Base-by-base conservation (phyloP, 1,140 invertebrate genomes). In the Chrysomallon squamiferum region DNA sequence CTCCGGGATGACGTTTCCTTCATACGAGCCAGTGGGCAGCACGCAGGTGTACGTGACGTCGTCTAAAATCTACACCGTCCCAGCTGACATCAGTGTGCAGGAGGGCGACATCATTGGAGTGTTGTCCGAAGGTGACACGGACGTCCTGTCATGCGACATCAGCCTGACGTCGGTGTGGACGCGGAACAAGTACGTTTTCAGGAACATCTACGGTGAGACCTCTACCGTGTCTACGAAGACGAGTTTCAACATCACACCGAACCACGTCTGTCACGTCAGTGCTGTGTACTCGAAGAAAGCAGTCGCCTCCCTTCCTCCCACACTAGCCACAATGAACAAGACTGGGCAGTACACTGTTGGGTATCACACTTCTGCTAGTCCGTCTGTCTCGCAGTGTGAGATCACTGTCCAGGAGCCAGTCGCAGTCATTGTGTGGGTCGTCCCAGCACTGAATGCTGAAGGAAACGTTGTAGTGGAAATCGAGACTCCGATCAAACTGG, bases 31-130 rank as follows among this genome's bases (percentile, higher is more conserved):
- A n/a, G 54, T 13, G 11, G 20, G 7, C 32, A 25, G 7, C 29
- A 50, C 43, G n/a, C 38, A 27, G 13, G 30, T 13, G 22, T 60
- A 25, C 47, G 25, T 20, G 15, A 25, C 18, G 7, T 29, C 49
- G 4, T n/a, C 20, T 0, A 15, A 3, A 18, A 18, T 59, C 41
- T 25, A 13, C 30, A 22, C 41, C 50, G 20, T 33, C n/a, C 15
- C 29, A 47, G n/a, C 52, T 30, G 41, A 25, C 33, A 59, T 69
- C 22, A 45, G 38, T 0, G 68, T 71, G 2, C 54, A 73, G 57
- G 15, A 38, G 29, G 54, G 64, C 18, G 72, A 73, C 60, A 27
- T 73, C 30, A 43, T 73, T 15, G 68, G 64, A 2, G 65, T 69
- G 11, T 60, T 69, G 59, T 38, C 45, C 18, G 30, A 59, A 2